Percentiles rank a stretch among this genome's conserved stretches.
These are phyloP conservation scores for Heliocidaris erythrogramma DNA, from an alignment of 35 echinoderm and acorn worm genomes.

Conservation along the genomic window DNA sequence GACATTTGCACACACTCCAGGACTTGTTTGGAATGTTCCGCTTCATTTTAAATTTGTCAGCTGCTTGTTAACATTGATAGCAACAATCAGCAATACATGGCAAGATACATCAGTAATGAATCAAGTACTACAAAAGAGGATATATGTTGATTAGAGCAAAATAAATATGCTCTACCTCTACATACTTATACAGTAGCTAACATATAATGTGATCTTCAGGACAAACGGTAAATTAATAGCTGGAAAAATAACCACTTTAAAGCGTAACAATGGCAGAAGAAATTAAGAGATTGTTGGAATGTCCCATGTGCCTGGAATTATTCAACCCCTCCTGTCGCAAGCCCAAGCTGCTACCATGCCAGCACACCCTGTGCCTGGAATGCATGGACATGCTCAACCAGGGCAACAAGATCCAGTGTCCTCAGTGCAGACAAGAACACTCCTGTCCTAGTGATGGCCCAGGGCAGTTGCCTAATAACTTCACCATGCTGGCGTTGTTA, in stretches of 20 bases:
- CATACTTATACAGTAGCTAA: background rate
- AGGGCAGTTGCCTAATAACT: constrained; percentile 81
- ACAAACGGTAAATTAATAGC: background rate
- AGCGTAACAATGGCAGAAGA: constrained; percentile 86
- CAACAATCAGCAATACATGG: background rate
- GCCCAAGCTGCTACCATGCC: constrained; percentile 89
- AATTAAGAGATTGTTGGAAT: constrained; percentile 83
- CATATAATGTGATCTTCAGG: background rate
- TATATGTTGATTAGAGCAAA: too few species aligned
- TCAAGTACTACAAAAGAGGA: background rate
- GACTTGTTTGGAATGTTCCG: background rate
- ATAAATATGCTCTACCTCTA: too few species aligned
- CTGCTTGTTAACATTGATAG: background rate
- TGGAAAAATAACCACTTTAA: background rate
- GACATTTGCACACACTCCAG: background rate
- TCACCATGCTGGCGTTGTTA: constrained; percentile 88
- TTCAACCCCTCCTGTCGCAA: constrained; percentile 56
- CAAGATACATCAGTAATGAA: background rate
- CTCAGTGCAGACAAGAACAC: constrained; percentile 79
- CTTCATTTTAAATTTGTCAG: background rate
- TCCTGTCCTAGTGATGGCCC: constrained; percentile 61
- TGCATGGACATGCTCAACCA: constrained; percentile 75
- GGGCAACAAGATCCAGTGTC: constrained; percentile 70
- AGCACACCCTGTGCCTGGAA: constrained; percentile 87
- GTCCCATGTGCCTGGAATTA: constrained; percentile 91